A percentile compares a stretch with the other conserved stretches of the same genome.
These are phyloP conservation scores for Stramonita haemastoma DNA, from an alignment of 2,888 invertebrate species.

Conservation along the genomic window DNA sequence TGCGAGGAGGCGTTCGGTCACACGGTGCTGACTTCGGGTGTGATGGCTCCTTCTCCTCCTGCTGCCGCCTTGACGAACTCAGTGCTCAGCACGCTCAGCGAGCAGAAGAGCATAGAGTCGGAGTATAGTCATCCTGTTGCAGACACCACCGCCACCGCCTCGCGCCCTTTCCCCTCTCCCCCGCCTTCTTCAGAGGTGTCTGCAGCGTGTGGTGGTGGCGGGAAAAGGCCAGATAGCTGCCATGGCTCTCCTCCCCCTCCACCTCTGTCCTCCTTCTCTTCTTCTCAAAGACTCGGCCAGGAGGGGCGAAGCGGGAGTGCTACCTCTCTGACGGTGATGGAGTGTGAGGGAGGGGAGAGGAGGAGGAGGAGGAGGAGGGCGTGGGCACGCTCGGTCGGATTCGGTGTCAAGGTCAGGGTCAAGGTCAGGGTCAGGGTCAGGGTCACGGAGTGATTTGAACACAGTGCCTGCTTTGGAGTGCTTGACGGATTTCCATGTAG, in stretches of 20 bases:
- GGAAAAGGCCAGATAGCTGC: not conserved
- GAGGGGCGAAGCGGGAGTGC: not conserved
- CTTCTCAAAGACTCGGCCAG: not conserved
- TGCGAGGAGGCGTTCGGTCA: slow-evolving; percentile 12
- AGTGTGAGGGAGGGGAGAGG: not conserved
- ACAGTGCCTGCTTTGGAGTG: slow-evolving; percentile 33
- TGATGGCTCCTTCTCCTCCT: not conserved
- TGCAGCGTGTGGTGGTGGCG: no score
- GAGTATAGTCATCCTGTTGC: slow-evolving; percentile 42
- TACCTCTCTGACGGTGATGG: not conserved
- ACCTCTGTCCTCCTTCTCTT: no score
- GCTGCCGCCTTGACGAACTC: slow-evolving; percentile 25
- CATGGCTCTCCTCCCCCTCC: slow-evolving; percentile 13
- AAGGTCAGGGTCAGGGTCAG: not conserved
- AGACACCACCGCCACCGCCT: slow-evolving; percentile 9
- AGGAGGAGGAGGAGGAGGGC: not conserved
- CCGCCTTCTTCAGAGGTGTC: not conserved
- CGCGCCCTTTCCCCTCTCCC: not conserved
- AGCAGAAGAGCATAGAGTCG: slow-evolving; percentile 51
- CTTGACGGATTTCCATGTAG: slow-evolving; percentile 39
- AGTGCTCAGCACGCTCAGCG: slow-evolving; percentile 45
- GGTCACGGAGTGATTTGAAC: slow-evolving; percentile 14
- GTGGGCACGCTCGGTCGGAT: not conserved
- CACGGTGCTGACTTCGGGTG: not conserved
- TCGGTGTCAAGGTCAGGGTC: not conserved